Evolutionary conservation across 1,140 invertebrate species (phyloP).

Genomic region (Ladona fulva): DNA sequence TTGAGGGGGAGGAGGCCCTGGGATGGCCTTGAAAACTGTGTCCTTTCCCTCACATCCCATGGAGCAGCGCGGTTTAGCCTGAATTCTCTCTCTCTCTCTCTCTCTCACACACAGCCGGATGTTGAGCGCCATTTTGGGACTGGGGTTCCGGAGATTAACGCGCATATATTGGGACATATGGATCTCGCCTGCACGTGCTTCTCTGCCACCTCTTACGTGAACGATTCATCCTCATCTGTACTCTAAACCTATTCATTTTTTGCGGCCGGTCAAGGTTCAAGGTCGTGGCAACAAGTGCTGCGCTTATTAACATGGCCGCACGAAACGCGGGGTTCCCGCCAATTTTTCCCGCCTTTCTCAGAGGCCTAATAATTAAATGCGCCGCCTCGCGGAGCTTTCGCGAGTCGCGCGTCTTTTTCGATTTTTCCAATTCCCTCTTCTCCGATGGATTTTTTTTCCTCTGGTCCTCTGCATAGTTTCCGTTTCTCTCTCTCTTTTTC

Average conservation of each 20-base stretch:
- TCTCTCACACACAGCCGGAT: background rate
- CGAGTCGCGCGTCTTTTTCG: no score
- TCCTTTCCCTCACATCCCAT: background rate
- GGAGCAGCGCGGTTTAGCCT: background rate
- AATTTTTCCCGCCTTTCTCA: no score
- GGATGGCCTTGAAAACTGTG: background rate
- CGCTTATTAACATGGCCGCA: background rate
- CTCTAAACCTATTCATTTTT: background rate
- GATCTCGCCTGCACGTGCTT: background rate
- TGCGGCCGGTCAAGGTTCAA: background rate
- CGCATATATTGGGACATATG: background rate
- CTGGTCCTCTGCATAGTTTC: no score
- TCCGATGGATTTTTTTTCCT: no score
- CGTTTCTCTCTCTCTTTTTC: no score
- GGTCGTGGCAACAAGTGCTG: background rate
- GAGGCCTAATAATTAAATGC: no score
- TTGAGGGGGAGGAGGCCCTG: background rate
- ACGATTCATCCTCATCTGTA: background rate
- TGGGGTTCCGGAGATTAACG: background rate
- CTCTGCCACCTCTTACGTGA: background rate
- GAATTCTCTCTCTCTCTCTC: background rate
- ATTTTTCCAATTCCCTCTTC: no score
- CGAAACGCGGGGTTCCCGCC: no score
- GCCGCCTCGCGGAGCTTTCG: no score
- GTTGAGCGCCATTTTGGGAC: background rate